Conservation (phyloP, 2,888 invertebrate genomes). For the Axea sp. region DNA sequence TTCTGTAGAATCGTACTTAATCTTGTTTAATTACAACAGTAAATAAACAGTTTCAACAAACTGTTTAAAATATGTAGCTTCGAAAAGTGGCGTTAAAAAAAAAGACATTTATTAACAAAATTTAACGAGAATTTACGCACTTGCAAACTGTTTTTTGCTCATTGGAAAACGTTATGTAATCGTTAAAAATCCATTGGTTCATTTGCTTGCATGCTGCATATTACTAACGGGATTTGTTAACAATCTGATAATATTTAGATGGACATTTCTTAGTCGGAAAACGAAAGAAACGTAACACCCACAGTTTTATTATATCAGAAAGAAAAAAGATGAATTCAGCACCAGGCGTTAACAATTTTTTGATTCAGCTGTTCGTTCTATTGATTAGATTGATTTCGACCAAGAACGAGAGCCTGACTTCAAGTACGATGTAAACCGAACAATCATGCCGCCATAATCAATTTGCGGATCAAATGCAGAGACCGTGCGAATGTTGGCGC, state of each 20-base stretch:
- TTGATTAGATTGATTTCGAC: slow-evolving; percentile 2
- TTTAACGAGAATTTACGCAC: too few species aligned
- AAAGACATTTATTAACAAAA: too few species aligned
- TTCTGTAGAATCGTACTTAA: too few species aligned
- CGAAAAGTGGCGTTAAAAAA: too few species aligned
- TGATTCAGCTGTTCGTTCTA: background rate
- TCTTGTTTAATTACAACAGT: too few species aligned
- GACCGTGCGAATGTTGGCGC: background rate
- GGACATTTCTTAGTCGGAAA: slow-evolving; percentile 6
- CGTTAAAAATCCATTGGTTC: too few species aligned
- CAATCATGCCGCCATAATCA: slow-evolving; percentile 7
- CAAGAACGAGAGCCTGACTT: background rate
- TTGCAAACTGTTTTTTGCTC: too few species aligned
- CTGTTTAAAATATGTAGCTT: too few species aligned
- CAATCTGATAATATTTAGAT: background rate
- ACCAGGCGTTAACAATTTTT: too few species aligned
- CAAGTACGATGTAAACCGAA: background rate
- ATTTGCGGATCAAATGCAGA: slow-evolving; percentile 19
- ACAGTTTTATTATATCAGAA: background rate
- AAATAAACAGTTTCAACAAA: too few species aligned
- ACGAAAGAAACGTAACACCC: slow-evolving; percentile 8
- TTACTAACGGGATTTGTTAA: background rate
- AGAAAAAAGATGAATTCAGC: background rate
- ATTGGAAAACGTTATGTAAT: too few species aligned
- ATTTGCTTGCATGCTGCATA: background rate